Conservation (phyloP, 2,888 invertebrate species). For the Serripes groenlandicus region DNA sequence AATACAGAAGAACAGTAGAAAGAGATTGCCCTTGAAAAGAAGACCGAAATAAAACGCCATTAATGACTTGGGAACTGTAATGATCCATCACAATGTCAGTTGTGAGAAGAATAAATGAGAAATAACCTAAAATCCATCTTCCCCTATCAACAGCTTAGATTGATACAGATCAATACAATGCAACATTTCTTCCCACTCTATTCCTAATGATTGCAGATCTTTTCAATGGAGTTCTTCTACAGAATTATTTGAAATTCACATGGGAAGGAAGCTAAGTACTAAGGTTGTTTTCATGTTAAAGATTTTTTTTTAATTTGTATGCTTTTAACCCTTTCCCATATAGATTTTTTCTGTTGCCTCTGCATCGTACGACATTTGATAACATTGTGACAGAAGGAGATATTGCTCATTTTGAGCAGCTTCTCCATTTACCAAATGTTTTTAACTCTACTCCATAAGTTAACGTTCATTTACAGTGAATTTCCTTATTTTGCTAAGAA, state of each 20-base stretch:
- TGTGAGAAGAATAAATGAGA: conserved; percentile 13
- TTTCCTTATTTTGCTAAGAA: too few species aligned
- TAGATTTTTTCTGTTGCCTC: too few species aligned
- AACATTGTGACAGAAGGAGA: background rate
- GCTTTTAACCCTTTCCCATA: too few species aligned
- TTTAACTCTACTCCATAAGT: background rate
- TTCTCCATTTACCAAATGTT: background rate
- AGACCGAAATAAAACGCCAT: too few species aligned
- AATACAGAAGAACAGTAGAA: background rate
- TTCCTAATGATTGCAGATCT: too few species aligned
- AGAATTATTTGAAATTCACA: too few species aligned
- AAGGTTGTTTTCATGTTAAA: too few species aligned
- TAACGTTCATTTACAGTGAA: too few species aligned
- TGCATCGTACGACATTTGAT: background rate
- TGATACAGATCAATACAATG: conserved; percentile 1
- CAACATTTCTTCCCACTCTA: too few species aligned
- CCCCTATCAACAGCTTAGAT: conserved; percentile 9
- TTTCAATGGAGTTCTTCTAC: too few species aligned
- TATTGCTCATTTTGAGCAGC: background rate
- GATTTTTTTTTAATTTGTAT: too few species aligned
- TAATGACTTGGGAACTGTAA: conserved; percentile 4
- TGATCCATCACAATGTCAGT: conserved; percentile 7
- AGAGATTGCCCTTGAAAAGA: background rate
- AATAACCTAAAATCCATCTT: conserved; percentile 3
- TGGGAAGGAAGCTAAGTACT: too few species aligned